Conservation (phyloP, 2,797 vertebrate species). For the Antrozous pallidus region DNA sequence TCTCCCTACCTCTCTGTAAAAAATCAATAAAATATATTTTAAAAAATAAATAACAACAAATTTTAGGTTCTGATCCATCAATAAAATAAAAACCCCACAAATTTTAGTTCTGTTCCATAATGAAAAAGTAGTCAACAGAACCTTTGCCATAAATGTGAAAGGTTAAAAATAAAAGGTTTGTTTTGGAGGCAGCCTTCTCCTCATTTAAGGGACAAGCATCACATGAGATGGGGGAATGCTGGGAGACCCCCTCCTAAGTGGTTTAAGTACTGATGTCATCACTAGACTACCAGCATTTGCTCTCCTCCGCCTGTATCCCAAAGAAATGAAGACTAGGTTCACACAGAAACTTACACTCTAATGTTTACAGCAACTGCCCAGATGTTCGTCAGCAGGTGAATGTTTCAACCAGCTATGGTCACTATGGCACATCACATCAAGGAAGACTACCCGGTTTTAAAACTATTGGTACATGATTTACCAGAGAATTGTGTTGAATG, state of each 20-base stretch:
- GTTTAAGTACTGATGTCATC: not conserved
- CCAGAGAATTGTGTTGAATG: not conserved
- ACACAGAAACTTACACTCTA: not conserved
- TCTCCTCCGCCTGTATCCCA: accelerated
- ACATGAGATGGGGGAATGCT: not conserved
- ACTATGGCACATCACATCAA: not conserved
- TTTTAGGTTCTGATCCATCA: too few relatives aligned
- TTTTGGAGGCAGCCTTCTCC: not conserved
- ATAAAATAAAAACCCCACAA: too few relatives aligned
- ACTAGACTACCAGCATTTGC: not conserved
- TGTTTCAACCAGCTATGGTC: not conserved
- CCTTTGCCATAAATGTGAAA: not conserved
- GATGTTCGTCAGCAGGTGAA: not conserved
- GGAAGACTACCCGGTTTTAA: not conserved
- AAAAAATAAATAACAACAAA: too few relatives aligned
- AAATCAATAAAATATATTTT: too few relatives aligned
- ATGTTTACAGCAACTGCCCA: not conserved
- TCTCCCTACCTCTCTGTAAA: too few relatives aligned
- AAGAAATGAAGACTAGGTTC: not conserved
- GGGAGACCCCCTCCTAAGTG: not conserved
- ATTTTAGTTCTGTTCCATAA: not conserved
- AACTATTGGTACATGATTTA: accelerated
- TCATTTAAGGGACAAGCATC: not conserved
- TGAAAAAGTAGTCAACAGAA: not conserved
- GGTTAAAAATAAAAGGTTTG: not conserved